Evolutionary conservation across 2,888 invertebrate species (phyloP).

Genomic region (Drosophila histrio): DNA sequence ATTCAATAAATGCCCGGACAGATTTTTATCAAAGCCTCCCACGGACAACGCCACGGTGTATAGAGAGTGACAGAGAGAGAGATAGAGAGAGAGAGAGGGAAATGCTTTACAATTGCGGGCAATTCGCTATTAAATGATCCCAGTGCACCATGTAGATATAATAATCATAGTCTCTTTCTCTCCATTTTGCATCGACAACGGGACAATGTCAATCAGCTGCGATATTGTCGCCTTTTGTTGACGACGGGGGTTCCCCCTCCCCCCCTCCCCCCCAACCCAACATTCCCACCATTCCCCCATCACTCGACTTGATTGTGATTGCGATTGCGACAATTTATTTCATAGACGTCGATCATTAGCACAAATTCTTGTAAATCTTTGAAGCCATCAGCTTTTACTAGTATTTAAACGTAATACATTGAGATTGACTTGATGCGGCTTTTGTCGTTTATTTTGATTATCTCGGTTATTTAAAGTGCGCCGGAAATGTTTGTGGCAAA

Average conservation of each 20-base stretch:
- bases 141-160: conserved; percentile 37
- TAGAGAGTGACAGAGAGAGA: too few relatives aligned
- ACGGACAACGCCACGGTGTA: background rate
- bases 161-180: conserved; percentile 8
- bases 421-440: conserved; percentile 22
- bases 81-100: too few relatives aligned
- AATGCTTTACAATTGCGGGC: conserved; percentile 35
- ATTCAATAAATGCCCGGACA: conserved; percentile 68
- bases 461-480: conserved; percentile 28
- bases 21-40: conserved; percentile 17
- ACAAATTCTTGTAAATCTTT: conserved; percentile 60
- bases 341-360: conserved; percentile 76
- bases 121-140: conserved; percentile 43
- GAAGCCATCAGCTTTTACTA: conserved; percentile 1
- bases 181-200: conserved; percentile 3
- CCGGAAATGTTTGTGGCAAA: conserved; percentile 65
- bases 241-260: background rate
- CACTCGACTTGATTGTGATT: conserved; percentile 18
- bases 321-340: conserved; percentile 74
- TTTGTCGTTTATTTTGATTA: conserved; percentile 46
- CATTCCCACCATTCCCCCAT: background rate
- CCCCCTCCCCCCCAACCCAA: too few relatives aligned
- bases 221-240: conserved; percentile 56
- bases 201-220: background rate
- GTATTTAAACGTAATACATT: background rate